Base-by-base conservation (phyloP, 1,140 invertebrate species). In the Pseudomyrmex concolor region DNA sequence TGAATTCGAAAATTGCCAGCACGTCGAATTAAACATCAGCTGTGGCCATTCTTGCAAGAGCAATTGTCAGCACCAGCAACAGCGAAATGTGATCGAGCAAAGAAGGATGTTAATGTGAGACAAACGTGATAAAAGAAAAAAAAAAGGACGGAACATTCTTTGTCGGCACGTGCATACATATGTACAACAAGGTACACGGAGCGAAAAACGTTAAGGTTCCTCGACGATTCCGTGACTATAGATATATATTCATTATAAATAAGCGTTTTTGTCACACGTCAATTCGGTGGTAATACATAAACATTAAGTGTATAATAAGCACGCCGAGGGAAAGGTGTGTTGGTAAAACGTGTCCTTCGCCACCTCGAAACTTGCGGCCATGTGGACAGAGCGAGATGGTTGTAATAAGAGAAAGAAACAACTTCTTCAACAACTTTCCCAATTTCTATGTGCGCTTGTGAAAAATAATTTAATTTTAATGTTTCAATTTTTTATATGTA, bases 81-180 rank as follows among this genome's bases (percentile, higher is more conserved):
- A 88, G 76, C 85, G 64, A 76, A 48, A 76, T n/a, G 70, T 86
- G 82, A 63, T 84, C 83, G 87, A 88, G 86, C 86, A 88, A 88
- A 85, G 67, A 73, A 84, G 48, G 25, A n/a, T n/a, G n/a, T n/a
- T n/a, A n/a, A n/a, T n/a, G n/a, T n/a, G n/a, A n/a, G n/a, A n/a
- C n/a, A n/a, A n/a, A n/a, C n/a, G n/a, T n/a, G n/a, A n/a, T n/a
- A n/a, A 34, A 70, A 66, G 54, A 57, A 9, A 45, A 73, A 59
- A 71, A 25, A 62, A 34, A 15, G 66, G 19, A 59, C 50, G 45
- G 54, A 73, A 51, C 83, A 87, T 88, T 88, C 86, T 74, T 51
- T 72, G 77, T 34, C 57, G 25, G 76, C 66, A 71, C 86, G 86
- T 88, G 86, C 86, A 88, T 74, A 86, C 66, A 73, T 57, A 81